phyloP scores from a whole-genome alignment of 2,113 vertebrate species.

The Centropristis striata region DNA sequence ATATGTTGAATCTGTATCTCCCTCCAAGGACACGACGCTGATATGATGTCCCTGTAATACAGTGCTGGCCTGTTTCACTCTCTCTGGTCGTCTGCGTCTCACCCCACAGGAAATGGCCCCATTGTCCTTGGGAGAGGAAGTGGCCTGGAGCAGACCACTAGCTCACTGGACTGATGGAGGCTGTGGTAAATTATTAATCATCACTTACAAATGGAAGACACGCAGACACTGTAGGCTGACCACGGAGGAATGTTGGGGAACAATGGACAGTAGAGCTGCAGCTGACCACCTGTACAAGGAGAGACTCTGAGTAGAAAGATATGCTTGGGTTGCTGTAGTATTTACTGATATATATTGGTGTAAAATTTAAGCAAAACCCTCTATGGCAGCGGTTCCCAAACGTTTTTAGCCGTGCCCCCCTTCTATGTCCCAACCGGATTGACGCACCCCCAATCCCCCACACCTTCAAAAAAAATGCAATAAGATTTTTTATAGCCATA shows the following conservation, averaged over 20 bases:
- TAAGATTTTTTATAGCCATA: too few species aligned
- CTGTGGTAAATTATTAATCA: slow-evolving; percentile 77
- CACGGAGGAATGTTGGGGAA: slow-evolving; percentile 35
- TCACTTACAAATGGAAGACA: slow-evolving; percentile 60
- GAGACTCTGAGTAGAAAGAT: slow-evolving; percentile 4
- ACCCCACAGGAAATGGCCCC: slow-evolving; percentile 72
- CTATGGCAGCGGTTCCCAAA: too few species aligned
- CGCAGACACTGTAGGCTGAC: slow-evolving; percentile 20
- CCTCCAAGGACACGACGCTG: slow-evolving; percentile 41
- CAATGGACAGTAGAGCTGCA: slow-evolving; percentile 43
- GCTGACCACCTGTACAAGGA: slow-evolving; percentile 22
- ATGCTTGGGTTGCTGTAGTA: neutral
- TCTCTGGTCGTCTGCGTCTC: slow-evolving; percentile 14
- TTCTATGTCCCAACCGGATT: too few species aligned
- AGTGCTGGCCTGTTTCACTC: slow-evolving; percentile 66
- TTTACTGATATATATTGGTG: neutral
- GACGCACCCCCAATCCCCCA: too few species aligned
- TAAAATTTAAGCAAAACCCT: neutral
- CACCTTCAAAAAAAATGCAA: too few species aligned
- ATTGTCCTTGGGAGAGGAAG: slow-evolving; percentile 81
- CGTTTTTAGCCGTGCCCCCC: too few species aligned
- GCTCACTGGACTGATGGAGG: slow-evolving; percentile 57
- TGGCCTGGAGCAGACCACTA: slow-evolving; percentile 63
- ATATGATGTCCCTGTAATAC: slow-evolving; percentile 70
- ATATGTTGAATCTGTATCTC: slow-evolving; percentile 42